phyloP scores from a whole-genome alignment of 1,140 invertebrate genomes.

The Asbolus verrucosus region DNA sequence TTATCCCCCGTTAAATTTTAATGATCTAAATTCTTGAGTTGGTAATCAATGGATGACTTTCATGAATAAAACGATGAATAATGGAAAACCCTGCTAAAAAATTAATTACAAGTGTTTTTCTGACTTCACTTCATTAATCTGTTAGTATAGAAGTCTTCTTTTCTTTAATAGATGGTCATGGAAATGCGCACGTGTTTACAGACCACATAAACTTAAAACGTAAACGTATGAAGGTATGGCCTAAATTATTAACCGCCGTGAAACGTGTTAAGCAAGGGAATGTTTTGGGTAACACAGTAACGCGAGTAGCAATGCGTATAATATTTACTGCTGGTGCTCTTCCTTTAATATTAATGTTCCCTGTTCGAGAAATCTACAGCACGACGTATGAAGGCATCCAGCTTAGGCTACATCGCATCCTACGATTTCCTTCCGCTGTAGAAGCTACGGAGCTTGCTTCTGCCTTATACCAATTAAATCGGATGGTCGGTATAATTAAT shows the following conservation, averaged over 20 bases:
- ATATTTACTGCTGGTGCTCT: conserved; percentile 20
- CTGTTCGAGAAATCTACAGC: background rate
- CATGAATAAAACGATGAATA: no score
- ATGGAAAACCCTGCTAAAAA: no score
- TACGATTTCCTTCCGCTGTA: conserved; percentile 12
- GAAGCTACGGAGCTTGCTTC: background rate
- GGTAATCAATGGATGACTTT: no score
- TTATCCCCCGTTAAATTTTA: no score
- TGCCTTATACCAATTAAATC: conserved; percentile 16
- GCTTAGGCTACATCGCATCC: conserved; percentile 6
- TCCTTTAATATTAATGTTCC: conserved; percentile 35
- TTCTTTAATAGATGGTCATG: conserved; percentile 26
- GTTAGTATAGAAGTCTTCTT: background rate
- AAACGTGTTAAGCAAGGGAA: conserved; percentile 35
- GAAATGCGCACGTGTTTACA: conserved; percentile 34
- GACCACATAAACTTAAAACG: conserved; percentile 28
- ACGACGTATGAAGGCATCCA: conserved; percentile 2
- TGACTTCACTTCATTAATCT: background rate
- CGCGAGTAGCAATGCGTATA: conserved; percentile 24
- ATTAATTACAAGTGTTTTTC: no score
- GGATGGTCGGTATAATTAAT: conserved; percentile 31
- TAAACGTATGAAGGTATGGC: conserved; percentile 23
- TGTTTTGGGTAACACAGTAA: conserved; percentile 5
- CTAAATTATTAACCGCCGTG: conserved; percentile 20
- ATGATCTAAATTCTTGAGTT: no score